Evolutionary conservation across 2,113 vertebrate species (phyloP).

Genomic region (Chaetops frenatus): DNA sequence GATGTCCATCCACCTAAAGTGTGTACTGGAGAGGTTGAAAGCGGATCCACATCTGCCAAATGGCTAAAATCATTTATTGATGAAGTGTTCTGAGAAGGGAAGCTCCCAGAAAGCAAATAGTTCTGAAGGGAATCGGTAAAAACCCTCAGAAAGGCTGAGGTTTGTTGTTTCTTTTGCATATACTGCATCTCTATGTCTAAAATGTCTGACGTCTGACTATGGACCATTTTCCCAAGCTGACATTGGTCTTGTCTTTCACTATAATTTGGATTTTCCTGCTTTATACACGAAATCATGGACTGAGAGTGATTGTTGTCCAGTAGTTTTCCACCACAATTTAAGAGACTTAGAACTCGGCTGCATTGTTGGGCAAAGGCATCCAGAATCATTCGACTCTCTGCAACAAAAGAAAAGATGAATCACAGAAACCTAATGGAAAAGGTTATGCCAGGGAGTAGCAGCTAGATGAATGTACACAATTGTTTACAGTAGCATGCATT

Average conservation of each 20-base stretch:
- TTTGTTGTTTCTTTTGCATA: slow-evolving; percentile 92
- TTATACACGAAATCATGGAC: slow-evolving; percentile 83
- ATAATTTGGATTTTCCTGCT: slow-evolving; percentile 83
- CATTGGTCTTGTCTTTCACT: slow-evolving; percentile 74
- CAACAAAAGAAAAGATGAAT: slow-evolving; percentile 57
- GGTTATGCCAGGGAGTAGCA: neutral
- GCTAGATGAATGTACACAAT: neutral
- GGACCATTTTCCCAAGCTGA: slow-evolving; percentile 78
- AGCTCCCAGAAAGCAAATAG: slow-evolving; percentile 88
- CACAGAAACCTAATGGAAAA: slow-evolving; percentile 33
- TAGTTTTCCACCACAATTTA: slow-evolving; percentile 91
- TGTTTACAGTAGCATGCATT: slow-evolving; percentile 13
- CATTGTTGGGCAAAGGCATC: slow-evolving; percentile 98
- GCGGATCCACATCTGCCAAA: slow-evolving; percentile 78
- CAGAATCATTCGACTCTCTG: slow-evolving; percentile 94
- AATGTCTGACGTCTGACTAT: slow-evolving; percentile 80
- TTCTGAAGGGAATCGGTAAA: slow-evolving; percentile 97
- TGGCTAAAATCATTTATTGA: slow-evolving; percentile 80
- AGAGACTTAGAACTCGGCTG: slow-evolving; percentile 93
- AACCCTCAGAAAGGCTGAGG: slow-evolving; percentile 90
- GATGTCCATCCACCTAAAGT: slow-evolving; percentile 92
- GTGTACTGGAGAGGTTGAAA: slow-evolving; percentile 83
- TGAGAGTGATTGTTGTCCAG: slow-evolving; percentile 82
- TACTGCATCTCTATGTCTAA: slow-evolving; percentile 83
- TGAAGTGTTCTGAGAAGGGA: slow-evolving; percentile 73